Evolutionary conservation across 2,888 invertebrate species (phyloP), one percentile per base, ranked within the genome.

Genomic region (Boloria euphrosyne): DNA sequence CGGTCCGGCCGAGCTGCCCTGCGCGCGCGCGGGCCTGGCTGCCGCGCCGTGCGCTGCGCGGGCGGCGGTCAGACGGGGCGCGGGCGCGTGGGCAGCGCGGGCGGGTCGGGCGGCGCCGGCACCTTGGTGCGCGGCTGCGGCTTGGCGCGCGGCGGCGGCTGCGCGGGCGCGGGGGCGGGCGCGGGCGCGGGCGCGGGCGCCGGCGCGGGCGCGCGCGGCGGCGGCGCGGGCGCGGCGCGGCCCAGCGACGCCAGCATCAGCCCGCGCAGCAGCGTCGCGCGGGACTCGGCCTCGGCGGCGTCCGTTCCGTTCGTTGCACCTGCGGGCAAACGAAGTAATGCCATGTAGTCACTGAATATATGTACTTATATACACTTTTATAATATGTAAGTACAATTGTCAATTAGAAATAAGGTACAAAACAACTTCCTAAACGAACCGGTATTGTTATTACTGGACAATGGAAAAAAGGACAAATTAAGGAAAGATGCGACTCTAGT

Each of bases 221-320:
- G 76, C 43, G 78, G 74, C 55, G 79, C 74, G 44, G 82, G 83
- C 57, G 86, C 77, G 58, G 86, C 79, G 55, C 84, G 85, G 0
- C 90, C 90, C 71, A 92, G 84, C 54, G 92, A 90, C 76, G 91
- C 91, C 72, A 92, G 86, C 83, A 92, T 78, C 71, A 91, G 80
- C 2, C 89, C 92, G 75, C 90, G 89, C 64, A 92, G 82, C 63
- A 92, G 78, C 68, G 88, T 89, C 74, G 89, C 87, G 74, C 92
- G 89, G 5, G 83, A 82, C 74, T 85, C 87, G 61, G 85, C 79
- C 78, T 89, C 89, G 63, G 77, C 78, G 49, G 80, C 78, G 64
- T 80, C 79, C 66, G 80, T 76, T 70, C 76, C 78, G 63, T 77
- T 81, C 70, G 80, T 75, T 16, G 76, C 80, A 18, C 86, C 87